These are phyloP conservation scores for Drosophila phalerata DNA, from an alignment of 2,888 invertebrate species.

Conservation along the genomic window DNA sequence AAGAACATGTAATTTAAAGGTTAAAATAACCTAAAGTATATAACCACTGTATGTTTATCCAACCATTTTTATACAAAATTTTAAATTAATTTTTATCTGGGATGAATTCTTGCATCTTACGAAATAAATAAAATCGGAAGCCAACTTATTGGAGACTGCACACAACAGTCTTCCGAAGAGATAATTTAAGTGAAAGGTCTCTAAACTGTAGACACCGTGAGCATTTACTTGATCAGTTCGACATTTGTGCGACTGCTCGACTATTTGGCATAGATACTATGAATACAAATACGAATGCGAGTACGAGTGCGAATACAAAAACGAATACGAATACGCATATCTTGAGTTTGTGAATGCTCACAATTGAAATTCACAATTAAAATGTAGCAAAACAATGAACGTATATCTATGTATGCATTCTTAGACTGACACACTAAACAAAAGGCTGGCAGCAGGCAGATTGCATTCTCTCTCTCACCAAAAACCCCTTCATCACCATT, in stretches of 20 bases:
- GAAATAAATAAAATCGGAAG: neutral
- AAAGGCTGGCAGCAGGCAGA: conserved; percentile 50
- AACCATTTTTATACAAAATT: too few species aligned
- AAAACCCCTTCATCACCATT: neutral
- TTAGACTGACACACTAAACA: conserved; percentile 76
- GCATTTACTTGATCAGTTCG: conserved; percentile 37
- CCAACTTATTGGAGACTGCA: neutral
- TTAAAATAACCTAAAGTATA: too few species aligned
- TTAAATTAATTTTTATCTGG: too few species aligned
- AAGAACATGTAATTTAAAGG: neutral
- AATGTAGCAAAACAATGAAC: conserved; percentile 61
- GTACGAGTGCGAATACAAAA: conserved; percentile 18
- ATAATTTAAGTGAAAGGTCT: neutral
- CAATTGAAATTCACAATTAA: conserved; percentile 71
- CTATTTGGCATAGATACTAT: conserved; percentile 57
- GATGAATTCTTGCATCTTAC: neutral
- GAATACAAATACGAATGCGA: neutral
- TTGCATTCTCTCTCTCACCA: conserved; percentile 31
- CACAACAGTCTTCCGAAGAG: neutral
- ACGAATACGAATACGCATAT: conserved; percentile 41
- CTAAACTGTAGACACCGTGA: neutral
- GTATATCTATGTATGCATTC: conserved; percentile 50
- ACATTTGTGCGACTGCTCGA: conserved; percentile 40
- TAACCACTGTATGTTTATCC: too few species aligned
- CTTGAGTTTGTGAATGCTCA: conserved; percentile 45